phyloP scores from a whole-genome alignment of 2,797 vertebrate genomes.

The Malacoraja senta region DNA sequence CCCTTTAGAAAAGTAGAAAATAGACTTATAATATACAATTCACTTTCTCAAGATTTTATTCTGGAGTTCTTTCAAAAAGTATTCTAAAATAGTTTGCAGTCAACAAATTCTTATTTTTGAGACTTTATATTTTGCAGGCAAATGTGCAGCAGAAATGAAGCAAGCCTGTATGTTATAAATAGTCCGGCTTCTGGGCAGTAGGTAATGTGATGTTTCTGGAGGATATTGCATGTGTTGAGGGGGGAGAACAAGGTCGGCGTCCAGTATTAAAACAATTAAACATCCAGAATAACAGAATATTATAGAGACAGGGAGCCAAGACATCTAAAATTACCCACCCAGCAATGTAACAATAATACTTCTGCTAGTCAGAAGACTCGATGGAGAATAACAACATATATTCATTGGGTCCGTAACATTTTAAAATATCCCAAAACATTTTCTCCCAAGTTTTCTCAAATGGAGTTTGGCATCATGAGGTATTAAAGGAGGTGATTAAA shows the following conservation, averaged over 20 bases:
- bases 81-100: neutral
- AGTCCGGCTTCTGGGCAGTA: neutral
- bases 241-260: neutral
- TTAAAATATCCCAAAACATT: no score
- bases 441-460: no score
- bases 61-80: no score
- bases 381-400: neutral
- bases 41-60: neutral
- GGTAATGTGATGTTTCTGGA: neutral
- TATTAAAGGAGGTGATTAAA: no score
- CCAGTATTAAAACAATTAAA: neutral
- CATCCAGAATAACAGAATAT: neutral
- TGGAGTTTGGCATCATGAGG: no score
- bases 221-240: neutral
- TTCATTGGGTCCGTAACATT: no score
- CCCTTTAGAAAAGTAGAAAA: neutral
- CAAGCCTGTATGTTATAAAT: neutral
- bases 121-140: neutral
- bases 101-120: neutral
- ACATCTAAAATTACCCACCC: neutral
- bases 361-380: neutral
- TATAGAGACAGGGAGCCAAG: neutral
- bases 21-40: neutral
- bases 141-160: neutral
- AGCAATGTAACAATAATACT: neutral